phyloP scores from a whole-genome alignment of 1,140 invertebrate genomes.

The Leptinotarsa undecemlineata region DNA sequence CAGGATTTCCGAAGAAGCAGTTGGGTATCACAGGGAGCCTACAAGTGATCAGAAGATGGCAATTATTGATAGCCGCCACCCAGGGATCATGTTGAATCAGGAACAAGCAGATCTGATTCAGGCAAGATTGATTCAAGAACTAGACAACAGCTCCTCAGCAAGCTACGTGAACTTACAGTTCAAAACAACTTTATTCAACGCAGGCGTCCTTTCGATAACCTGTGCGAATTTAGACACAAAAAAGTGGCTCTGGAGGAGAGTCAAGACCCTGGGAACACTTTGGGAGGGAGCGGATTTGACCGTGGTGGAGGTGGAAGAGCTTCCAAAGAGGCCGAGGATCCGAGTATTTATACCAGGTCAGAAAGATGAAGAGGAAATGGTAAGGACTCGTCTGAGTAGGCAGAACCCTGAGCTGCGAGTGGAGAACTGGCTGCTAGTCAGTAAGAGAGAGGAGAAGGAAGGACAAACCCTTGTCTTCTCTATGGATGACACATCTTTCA shows the following conservation, averaged over 20 bases:
- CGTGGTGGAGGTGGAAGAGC: background rate
- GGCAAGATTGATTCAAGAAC: background rate
- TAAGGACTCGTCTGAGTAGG: background rate
- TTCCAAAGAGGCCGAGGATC: background rate
- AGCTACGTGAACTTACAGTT: background rate
- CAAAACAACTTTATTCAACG: background rate
- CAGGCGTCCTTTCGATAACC: background rate
- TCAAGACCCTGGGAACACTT: background rate
- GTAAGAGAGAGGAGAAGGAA: too few relatives aligned
- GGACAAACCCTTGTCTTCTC: too few relatives aligned
- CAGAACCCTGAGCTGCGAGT: too few relatives aligned
- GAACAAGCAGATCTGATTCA: conserved; percentile 13
- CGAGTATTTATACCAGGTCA: background rate
- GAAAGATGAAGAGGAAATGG: background rate
- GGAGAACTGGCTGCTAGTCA: too few relatives aligned
- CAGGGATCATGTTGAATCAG: conserved; percentile 4
- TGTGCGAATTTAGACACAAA: background rate
- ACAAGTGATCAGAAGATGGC: background rate
- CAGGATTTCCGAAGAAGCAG: background rate
- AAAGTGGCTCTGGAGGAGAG: background rate
- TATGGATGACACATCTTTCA: too few relatives aligned
- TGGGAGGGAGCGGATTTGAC: conserved; percentile 7
- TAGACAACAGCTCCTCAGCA: background rate
- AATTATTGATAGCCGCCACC: background rate
- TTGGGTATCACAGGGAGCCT: background rate